Base-by-base conservation (phyloP, 2,113 vertebrate genomes). In the Oncorhynchus gorbuscha region DNA sequence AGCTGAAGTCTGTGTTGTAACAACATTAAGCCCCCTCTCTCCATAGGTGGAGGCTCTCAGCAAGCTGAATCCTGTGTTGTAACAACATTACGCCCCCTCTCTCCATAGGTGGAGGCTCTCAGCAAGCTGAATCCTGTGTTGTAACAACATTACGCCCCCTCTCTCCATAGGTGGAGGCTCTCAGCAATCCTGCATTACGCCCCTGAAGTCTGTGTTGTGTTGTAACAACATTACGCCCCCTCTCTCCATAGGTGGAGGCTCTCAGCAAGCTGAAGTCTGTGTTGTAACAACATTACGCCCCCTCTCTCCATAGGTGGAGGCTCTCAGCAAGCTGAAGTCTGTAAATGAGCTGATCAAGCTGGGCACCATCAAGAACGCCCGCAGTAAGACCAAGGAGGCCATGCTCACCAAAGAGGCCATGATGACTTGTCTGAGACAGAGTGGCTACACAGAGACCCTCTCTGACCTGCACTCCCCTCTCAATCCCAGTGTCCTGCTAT, bases 281-380 rank as follows among this genome's bases (percentile, higher is more conserved):
- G 26, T 26, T 26, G 26, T 26, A 26, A 26, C 20, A 12, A 2
- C 0, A 0, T 48, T 1, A 20, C 11, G 1, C 20, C 9, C 22
- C 18, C 4, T 0, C 1, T 66, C 13, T 5, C 61, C n/a, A 91
- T 55, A 99, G 97, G 96, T 99, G 87, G 98, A 99, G 89, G 97
- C 97, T 13, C 94, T 99, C 81, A 97, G 93, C 91, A 99, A 99
- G 80, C 92, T 99, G 84, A 99, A 98, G 89, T 96, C 97, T 5
- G 95, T 99, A 85, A 99, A 99, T 72, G 95, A 95, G 82, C 87
- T 99, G 30, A 98, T 99, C 76, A 99, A 99, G 85, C 88, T 98
- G 81, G 98, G 96, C 83, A 95, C 96, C 70, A 77, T 97, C 89
- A 99, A 99, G 83, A 94, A 86, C 85, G 88, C 95, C 84, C 93